Evolutionary conservation across 2,888 invertebrate genomes (phyloP).

Genomic region (Agonopterix alstromeriana): DNA sequence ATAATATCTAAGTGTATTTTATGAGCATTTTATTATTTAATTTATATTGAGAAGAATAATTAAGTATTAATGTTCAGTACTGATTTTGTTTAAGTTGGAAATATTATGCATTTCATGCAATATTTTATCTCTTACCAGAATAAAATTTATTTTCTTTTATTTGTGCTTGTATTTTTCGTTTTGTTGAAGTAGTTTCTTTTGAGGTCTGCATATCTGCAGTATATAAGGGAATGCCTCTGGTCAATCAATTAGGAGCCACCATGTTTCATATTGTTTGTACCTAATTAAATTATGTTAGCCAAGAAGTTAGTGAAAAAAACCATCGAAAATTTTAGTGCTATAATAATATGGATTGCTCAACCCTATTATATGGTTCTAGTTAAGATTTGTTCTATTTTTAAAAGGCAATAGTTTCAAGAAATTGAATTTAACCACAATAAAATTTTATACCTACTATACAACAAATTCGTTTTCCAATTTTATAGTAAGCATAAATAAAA

Average conservation of each 20-base stretch:
- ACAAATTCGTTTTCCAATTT: constrained; percentile 52
- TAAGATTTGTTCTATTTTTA: constrained; percentile 24
- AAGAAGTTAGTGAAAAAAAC: constrained; percentile 27
- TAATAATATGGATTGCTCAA: constrained; percentile 58
- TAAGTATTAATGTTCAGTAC: constrained; percentile 51
- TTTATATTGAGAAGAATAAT: constrained; percentile 58
- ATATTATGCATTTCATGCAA: constrained; percentile 14
- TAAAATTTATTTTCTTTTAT: constrained; percentile 16
- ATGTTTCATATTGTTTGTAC: constrained; percentile 36
- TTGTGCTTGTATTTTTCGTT: constrained; percentile 44
- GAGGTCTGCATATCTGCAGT: constrained; percentile 29
- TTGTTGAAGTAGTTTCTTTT: constrained; percentile 29
- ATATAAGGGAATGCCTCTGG: constrained; percentile 29
- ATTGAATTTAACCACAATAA: constrained; percentile 39
- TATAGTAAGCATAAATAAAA: constrained; percentile 33
- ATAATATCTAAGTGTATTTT: constrained; percentile 62
- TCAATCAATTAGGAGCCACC: constrained; percentile 46
- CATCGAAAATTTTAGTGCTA: constrained; percentile 39
- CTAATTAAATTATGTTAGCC: constrained; percentile 31
- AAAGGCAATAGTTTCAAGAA: constrained; percentile 31
- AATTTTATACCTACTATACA: constrained; percentile 51
- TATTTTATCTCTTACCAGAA: constrained; percentile 10
- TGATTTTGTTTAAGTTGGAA: constrained; percentile 58
- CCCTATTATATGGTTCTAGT: constrained; percentile 24
- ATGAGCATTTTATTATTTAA: constrained; percentile 48